Percentiles rank a stretch among this genome's conserved stretches.
phyloP scores from a whole-genome alignment of 2,797 vertebrate genomes.

The Semotilus atromaculatus region DNA sequence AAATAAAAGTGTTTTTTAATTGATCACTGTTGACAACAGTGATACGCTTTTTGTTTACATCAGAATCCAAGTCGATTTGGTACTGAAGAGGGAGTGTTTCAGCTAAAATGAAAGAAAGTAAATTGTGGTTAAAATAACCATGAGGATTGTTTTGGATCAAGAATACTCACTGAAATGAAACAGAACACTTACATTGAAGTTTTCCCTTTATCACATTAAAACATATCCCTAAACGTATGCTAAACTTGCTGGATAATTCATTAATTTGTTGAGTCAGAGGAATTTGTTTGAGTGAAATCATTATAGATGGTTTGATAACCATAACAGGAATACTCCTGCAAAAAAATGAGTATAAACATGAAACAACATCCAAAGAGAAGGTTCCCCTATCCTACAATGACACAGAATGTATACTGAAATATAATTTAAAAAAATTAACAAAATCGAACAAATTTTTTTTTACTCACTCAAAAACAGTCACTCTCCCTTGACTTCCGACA shows the following conservation, averaged over 20 bases:
- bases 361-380: constrained; percentile 2
- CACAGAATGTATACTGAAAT: neutral
- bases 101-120: constrained; percentile 23
- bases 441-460: neutral
- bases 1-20: neutral
- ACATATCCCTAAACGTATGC: constrained; percentile 26
- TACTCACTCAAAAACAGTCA: constrained; percentile 74
- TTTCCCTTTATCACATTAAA: constrained; percentile 34
- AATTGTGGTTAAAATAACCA: constrained; percentile 1
- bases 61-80: constrained; percentile 72
- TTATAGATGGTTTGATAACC: constrained; percentile 53
- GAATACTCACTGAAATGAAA: neutral
- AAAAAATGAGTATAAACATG: neutral
- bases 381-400: neutral
- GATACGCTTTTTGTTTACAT: constrained; percentile 70
- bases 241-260: neutral
- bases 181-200: constrained; percentile 21
- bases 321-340: constrained; percentile 63
- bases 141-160: neutral
- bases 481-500: constrained; percentile 67
- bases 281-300: accelerated
- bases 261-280: constrained; percentile 1
- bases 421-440: neutral
- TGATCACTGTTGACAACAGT: constrained; percentile 45
- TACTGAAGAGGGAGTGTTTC: constrained; percentile 60